A percentile compares a stretch with the other conserved stretches of the same genome.
Conservation (phyloP, 1,140 invertebrate species). For the Drosophila tristis region DNA sequence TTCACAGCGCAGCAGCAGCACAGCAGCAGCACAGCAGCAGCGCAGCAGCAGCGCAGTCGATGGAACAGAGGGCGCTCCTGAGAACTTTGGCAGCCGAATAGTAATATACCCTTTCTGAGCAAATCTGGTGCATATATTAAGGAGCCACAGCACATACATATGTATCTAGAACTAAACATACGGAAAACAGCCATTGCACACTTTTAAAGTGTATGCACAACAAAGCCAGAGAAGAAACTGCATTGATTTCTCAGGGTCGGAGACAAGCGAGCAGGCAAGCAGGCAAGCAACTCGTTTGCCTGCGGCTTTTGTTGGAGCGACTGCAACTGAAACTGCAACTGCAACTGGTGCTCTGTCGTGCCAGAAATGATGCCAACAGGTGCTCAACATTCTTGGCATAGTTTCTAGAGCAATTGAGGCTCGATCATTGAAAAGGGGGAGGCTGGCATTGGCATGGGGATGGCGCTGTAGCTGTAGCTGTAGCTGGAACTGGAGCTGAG, state of each 20-base stretch:
- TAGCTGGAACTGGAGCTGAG: constrained; percentile 6
- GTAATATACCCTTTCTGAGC: too few relatives aligned
- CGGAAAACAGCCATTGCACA: too few relatives aligned
- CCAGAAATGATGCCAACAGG: constrained; percentile 58
- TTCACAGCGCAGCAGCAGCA: constrained; percentile 1
- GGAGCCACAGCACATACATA: too few relatives aligned
- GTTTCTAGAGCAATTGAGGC: constrained; percentile 53
- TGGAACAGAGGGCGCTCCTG: constrained; percentile 11
- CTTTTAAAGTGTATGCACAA: not conserved
- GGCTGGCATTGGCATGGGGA: too few relatives aligned
- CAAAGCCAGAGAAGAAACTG: constrained; percentile 32
- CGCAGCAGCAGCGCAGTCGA: constrained; percentile 16
- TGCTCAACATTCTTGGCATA: constrained; percentile 66
- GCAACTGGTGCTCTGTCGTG: not conserved
- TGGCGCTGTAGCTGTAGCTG: not conserved
- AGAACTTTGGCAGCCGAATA: too few relatives aligned
- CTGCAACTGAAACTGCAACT: not conserved
- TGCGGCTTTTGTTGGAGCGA: not conserved
- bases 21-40: not conserved
- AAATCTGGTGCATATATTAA: too few relatives aligned
- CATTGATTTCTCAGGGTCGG: constrained; percentile 63
- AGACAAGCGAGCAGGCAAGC: not conserved
- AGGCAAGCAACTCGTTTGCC: constrained; percentile 33
- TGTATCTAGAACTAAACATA: too few relatives aligned
- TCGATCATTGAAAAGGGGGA: constrained; percentile 20